Evolutionary conservation across 2,113 vertebrate genomes (phyloP), one percentile per base, ranked within the genome.

Genomic region (Eurypyga helias): DNA sequence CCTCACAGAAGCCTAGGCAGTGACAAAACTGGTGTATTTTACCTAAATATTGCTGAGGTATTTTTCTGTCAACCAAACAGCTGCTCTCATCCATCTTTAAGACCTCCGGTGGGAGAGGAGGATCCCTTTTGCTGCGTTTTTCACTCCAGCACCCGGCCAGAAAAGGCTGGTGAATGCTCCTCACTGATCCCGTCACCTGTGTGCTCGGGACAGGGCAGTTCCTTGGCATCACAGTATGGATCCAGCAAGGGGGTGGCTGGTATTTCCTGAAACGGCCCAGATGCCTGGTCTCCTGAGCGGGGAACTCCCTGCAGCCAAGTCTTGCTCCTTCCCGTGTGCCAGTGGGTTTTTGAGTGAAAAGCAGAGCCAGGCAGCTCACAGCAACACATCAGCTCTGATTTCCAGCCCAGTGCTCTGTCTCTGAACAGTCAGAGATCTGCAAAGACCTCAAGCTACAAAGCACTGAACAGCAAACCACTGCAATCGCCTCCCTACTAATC

Each of bases 391-490:
- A 78, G 87, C 76, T 65, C 13, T 24, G 5, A 10, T 9, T 72
- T 28, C 78, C 17, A 24, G 46, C n/a, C 73, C 85, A 4, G 51
- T 4, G 54, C 64, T 78, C 28, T 29, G 28, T 3, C 49, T 64
- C 70, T 66, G 18, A 79, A 31, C 9, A 31, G 77, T 3, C 12
- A 29, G 36, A 62, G 83, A 21, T 58, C 2, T 11, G 45, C 88
- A 71, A 11, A 89, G 79, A 36, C 70, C 55, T 16, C 28, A 7
- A 55, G 76, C 83, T 78, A 24, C 52, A 45, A 83, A 89, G 91
- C 88, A 77, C 43, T 72, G 87, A 88, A 81, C 82, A 91, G 79
- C 88, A 75, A 78, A 13, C 18, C n/a, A 13, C 87, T 25, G 54
- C 58, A 29, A 77, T 10, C 65, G 62, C 7, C 65, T 29, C 3